A percentile compares a stretch with the other conserved stretches of the same genome.
Conservation (phyloP, 1,140 invertebrate genomes). For the Frieseomelitta varia region DNA sequence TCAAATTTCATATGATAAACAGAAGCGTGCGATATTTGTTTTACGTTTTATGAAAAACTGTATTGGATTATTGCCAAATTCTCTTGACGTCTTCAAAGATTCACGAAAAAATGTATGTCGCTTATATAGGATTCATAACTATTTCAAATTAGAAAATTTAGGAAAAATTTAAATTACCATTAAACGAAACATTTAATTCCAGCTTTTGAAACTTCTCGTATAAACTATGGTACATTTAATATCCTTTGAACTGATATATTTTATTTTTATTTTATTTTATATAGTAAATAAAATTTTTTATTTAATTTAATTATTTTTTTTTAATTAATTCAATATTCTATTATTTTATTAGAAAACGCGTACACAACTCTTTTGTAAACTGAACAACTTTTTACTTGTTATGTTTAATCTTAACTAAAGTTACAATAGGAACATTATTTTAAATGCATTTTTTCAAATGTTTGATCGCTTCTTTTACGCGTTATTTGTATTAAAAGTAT, state of each 20-base stretch:
- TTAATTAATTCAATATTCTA: background rate
- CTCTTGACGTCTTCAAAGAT: background rate
- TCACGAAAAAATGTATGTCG: background rate
- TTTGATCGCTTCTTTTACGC: background rate
- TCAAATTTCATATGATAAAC: background rate
- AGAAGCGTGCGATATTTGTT: constrained; percentile 2
- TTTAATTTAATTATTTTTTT: too few relatives aligned
- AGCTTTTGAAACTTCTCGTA: background rate
- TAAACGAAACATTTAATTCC: background rate
- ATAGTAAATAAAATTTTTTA: background rate
- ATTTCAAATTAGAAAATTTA: background rate
- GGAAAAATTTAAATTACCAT: background rate
- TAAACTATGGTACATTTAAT: background rate
- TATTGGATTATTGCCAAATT: constrained; percentile 14
- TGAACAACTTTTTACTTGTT: background rate
- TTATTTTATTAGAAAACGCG: too few relatives aligned
- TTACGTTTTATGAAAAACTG: constrained; percentile 9
- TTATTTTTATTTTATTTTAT: background rate
- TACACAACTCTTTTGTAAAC: too few relatives aligned
- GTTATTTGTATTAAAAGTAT: background rate
- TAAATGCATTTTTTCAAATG: background rate
- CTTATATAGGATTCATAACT: background rate
- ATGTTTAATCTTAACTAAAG: background rate
- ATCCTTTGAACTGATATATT: background rate
- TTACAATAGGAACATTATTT: background rate